These are phyloP conservation scores for Poeciliopsis prolifica DNA, from an alignment of 2,113 vertebrate species.

Conservation along the genomic window DNA sequence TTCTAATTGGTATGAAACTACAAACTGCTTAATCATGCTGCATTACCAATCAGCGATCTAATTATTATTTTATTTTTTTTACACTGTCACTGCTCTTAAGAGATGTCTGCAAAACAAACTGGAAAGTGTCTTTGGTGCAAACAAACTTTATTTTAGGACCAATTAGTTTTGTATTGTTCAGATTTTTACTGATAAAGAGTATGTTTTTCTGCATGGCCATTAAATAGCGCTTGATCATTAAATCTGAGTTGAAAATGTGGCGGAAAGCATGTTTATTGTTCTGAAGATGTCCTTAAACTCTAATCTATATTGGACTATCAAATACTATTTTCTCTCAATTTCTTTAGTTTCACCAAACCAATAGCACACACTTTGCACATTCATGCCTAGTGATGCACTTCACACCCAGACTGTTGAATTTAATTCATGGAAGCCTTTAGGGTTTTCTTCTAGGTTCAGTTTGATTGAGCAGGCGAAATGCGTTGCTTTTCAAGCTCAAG, in stretches of 20 bases:
- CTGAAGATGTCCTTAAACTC: conserved; percentile 1
- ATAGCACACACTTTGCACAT: conserved; percentile 11
- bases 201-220: conserved; percentile 15
- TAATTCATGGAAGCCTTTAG: not conserved
- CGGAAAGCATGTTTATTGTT: not conserved
- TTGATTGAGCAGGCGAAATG: conserved; percentile 9
- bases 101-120: not conserved
- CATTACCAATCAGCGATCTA: conserved; percentile 49
- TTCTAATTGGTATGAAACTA: conserved; percentile 48
- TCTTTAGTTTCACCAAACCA: not conserved
- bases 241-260: not conserved
- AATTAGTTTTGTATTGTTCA: conserved; percentile 71
- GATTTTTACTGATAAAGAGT: conserved; percentile 22
- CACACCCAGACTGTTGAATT: conserved; percentile 8
- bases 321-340: not conserved
- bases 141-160: conserved; percentile 15
- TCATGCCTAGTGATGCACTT: conserved; percentile 10
- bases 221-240: conserved; percentile 5
- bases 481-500: not conserved
- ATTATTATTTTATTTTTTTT: conserved; percentile 40
- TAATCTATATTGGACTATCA: conserved; percentile 1
- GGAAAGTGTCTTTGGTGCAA: not conserved
- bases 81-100: conserved; percentile 18
- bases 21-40: conserved; percentile 47
- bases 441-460: not conserved